Evolutionary conservation across 23 tunicate species (phyloP), one percentile per base, ranked within the genome.

Genomic region (Oikopleura dioica): DNA sequence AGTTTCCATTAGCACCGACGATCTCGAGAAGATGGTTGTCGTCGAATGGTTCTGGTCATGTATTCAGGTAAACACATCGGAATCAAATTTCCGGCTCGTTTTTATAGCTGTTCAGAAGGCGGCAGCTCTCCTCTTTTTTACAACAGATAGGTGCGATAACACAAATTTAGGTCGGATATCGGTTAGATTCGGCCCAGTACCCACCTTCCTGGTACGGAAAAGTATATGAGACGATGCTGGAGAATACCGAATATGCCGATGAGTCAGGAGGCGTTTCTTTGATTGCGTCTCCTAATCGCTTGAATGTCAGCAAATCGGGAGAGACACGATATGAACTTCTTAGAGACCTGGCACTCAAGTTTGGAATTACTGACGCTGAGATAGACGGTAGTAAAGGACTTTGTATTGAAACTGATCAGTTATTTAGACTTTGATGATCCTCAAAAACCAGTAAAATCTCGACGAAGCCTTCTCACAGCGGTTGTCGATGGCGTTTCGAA

Each of bases 21-120:
- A 63, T 2, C 33, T 63, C 2, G 72, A 63, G 2, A 63, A 63
- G 30, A 28, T 63, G 5, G 72, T 63, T 28, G 26, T 63, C 30
- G 72, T 12, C 4, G 72, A 63, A 28, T 63, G 72, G 72, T 63
- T 63, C 26, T 63, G 72, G 72, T 21, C 33, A 2, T 63, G 72
- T 28, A 63, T 63, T 21, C 72, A 63, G 72, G 72, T 63, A 44
- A 63, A 63, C 26, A 12, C 26, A n/a, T n/a, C n/a, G n/a, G n/a
- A n/a, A n/a, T n/a, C n/a, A n/a, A n/a, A n/a, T n/a, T n/a, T n/a
- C n/a, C n/a, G n/a, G n/a, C n/a, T n/a, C n/a, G n/a, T n/a, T n/a
- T n/a, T n/a, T n/a, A n/a, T n/a, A n/a, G n/a, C n/a, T n/a, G n/a
- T n/a, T n/a, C n/a, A n/a, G n/a, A n/a, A n/a, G n/a, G n/a, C n/a